Evolutionary conservation across 2,113 vertebrate species (phyloP).

Genomic region (Zosterops hypoxanthus): DNA sequence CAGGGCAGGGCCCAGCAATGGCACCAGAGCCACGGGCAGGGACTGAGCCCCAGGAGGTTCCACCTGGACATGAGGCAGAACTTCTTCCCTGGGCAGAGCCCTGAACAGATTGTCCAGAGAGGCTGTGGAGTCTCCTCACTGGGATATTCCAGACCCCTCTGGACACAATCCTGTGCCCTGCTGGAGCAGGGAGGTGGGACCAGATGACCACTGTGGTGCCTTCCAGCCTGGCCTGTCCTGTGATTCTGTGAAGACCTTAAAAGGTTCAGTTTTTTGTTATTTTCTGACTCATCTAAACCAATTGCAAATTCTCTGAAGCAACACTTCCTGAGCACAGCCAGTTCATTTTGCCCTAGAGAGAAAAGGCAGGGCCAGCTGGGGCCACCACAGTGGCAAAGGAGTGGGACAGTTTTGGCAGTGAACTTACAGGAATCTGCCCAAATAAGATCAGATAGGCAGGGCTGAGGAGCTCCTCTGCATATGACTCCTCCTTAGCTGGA

Average conservation of each 20-base stretch:
- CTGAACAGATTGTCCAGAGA: not conserved
- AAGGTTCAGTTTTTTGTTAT: not conserved
- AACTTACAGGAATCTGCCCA: not conserved
- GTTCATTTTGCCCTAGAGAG: not conserved
- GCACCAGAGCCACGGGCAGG: not conserved
- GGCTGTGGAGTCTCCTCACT: not conserved
- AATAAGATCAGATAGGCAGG: not conserved
- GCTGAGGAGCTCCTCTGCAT: not conserved
- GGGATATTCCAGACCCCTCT: not conserved
- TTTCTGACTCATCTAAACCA: not conserved
- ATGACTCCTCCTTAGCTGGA: not conserved
- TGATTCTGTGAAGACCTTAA: not conserved
- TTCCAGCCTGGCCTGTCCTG: not conserved
- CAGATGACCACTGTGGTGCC: not conserved
- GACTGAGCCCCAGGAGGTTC: not conserved
- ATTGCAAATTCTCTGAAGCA: not conserved
- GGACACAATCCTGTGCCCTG: not conserved
- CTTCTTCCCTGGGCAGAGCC: not conserved
- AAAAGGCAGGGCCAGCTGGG: not conserved
- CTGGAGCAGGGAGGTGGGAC: not conserved
- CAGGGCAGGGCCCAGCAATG: not conserved
- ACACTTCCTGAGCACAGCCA: not conserved
- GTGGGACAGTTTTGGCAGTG: fast-evolving
- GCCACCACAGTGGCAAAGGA: not conserved
- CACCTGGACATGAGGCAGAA: not conserved